Percentiles rank a stretch among this genome's conserved stretches.
phyloP scores from a whole-genome alignment of 2,113 vertebrate species.

The Okapia johnstoni region DNA sequence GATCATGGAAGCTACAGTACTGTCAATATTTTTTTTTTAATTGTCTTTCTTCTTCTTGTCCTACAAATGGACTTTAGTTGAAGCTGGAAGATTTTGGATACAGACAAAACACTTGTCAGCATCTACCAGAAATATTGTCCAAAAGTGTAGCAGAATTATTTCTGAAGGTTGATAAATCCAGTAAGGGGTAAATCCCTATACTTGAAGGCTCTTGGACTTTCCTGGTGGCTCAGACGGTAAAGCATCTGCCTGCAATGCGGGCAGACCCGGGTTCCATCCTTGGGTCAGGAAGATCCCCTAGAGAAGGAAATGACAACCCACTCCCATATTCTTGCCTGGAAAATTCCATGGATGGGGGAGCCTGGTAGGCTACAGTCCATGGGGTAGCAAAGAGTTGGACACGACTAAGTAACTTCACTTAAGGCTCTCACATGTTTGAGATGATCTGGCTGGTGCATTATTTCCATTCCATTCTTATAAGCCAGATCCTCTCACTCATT shows the following conservation, averaged over 20 bases:
- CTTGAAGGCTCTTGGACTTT: neutral
- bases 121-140: neutral
- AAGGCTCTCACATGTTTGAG: neutral
- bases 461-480: neutral
- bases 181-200: neutral
- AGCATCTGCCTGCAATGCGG: neutral
- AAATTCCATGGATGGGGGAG: rapidly evolving
- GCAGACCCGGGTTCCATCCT: neutral
- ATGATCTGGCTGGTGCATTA: neutral
- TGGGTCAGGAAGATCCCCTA: neutral
- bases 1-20: neutral
- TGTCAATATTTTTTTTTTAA: neutral
- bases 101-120: neutral
- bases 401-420: neutral
- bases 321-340: neutral
- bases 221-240: neutral
- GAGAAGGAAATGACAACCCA: neutral
- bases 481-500: neutral
- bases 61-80: neutral
- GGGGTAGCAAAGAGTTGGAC: neutral
- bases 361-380: neutral
- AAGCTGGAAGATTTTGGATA: neutral
- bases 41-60: neutral
- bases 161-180: neutral
- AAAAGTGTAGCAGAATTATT: neutral